Evolutionary conservation across 1,140 invertebrate species (phyloP).

Genomic region (Cryptotermes secundus): DNA sequence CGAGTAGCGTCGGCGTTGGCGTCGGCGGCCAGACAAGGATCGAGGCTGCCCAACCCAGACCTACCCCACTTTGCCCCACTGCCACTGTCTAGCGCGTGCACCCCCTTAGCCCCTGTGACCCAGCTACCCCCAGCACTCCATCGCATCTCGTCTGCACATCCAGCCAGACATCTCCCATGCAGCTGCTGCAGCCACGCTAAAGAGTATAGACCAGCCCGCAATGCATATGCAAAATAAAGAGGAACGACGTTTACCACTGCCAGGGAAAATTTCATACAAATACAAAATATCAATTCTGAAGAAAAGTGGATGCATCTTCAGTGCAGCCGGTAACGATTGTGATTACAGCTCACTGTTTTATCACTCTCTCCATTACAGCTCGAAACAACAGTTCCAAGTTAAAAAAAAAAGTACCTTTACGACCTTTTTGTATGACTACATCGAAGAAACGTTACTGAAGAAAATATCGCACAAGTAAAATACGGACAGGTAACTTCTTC

Average conservation of each 20-base stretch:
- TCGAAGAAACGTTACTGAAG: no score
- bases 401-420: no score
- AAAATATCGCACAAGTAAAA: no score
- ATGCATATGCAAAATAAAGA: slow-evolving; percentile 22
- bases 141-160: neutral
- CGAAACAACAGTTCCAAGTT: no score
- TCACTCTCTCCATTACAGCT: no score
- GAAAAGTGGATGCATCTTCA: no score
- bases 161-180: neutral
- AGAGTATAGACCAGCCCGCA: neutral
- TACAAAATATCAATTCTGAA: no score
- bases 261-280: no score
- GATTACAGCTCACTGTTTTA: no score
- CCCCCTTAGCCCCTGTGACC: neutral
- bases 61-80: slow-evolving; percentile 29
- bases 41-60: neutral
- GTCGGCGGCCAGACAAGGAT: neutral
- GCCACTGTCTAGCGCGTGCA: slow-evolving; percentile 22
- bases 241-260: neutral
- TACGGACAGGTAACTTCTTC: no score
- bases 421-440: no score
- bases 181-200: neutral
- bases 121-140: neutral
- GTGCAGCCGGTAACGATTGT: no score
- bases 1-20: neutral